phyloP scores from a whole-genome alignment of 2,113 vertebrate species.

The Spheniscus mendiculus region DNA sequence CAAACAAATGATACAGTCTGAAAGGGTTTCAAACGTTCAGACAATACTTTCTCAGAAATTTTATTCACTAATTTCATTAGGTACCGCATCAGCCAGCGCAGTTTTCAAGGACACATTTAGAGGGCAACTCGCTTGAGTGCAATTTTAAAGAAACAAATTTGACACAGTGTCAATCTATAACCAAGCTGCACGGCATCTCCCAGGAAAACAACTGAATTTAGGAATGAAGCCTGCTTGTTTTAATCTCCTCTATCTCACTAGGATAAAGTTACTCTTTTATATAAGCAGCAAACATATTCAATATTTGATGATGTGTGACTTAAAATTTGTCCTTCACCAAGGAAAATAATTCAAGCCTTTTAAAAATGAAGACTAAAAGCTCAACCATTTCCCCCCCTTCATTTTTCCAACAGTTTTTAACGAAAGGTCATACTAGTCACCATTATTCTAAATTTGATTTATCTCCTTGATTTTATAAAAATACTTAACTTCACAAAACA shows the following conservation, averaged over 20 bases:
- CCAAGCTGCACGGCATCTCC: neutral
- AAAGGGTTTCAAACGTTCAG: neutral
- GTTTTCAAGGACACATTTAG: neutral
- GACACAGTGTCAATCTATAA: neutral
- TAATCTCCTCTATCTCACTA: constrained; percentile 13
- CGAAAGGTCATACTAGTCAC: neutral
- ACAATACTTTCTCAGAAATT: constrained; percentile 31
- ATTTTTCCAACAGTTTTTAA: neutral
- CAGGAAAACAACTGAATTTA: constrained; percentile 46
- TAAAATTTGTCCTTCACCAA: constrained; percentile 1
- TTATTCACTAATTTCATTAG: constrained; percentile 48
- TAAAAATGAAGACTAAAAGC: neutral
- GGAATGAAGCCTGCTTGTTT: neutral
- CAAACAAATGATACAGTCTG: neutral
- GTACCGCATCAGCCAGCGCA: neutral
- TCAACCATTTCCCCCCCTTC: neutral
- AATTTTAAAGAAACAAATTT: constrained; percentile 29
- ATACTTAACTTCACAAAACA: neutral
- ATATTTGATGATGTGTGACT: neutral
- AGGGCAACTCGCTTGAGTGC: constrained; percentile 3
- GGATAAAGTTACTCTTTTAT: constrained; percentile 20
- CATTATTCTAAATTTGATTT: neutral
- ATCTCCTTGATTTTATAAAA: neutral
- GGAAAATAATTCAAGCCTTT: neutral
- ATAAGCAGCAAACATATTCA: constrained; percentile 7